Percentiles rank a stretch among this genome's conserved stretches.
Conservation (phyloP, 2,797 vertebrate genomes). For the Gephyroberyx darwinii region DNA sequence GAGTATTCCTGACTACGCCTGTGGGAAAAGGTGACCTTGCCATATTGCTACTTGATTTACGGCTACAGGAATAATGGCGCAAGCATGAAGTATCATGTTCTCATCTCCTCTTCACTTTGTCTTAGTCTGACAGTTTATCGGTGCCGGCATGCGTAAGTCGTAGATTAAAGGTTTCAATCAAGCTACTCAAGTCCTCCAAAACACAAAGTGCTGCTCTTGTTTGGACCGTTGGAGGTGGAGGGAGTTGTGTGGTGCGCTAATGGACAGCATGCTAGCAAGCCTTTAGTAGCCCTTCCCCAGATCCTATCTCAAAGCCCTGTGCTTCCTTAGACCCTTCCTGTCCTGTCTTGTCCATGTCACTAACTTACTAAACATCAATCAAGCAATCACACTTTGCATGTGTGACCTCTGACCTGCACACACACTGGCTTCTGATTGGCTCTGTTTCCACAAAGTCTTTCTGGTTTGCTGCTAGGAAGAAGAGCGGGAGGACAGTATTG, state of each 20-base stretch:
- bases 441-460: constrained; percentile 3
- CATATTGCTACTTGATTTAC: background rate
- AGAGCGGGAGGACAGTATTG: background rate
- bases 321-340: constrained; percentile 47
- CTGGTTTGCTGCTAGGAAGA: background rate
- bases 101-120: constrained; percentile 3
- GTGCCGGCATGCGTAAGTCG: background rate
- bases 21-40: background rate
- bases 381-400: background rate
- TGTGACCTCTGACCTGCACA: constrained; percentile 17
- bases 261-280: constrained; percentile 62
- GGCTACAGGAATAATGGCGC: background rate
- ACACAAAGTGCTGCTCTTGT: background rate
- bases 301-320: constrained; percentile 39
- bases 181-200: background rate
- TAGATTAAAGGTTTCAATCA: constrained; percentile 3
- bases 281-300: constrained; percentile 18
- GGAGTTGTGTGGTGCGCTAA: background rate
- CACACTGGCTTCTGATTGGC: constrained; percentile 28
- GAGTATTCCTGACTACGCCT: background rate
- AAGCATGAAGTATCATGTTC: background rate
- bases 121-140: background rate
- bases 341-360: constrained; percentile 56
- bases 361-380: constrained; percentile 64
- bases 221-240: background rate